phyloP scores from a whole-genome alignment of 64 coral and sea anemone species.

The Pocillopora verrucosa region DNA sequence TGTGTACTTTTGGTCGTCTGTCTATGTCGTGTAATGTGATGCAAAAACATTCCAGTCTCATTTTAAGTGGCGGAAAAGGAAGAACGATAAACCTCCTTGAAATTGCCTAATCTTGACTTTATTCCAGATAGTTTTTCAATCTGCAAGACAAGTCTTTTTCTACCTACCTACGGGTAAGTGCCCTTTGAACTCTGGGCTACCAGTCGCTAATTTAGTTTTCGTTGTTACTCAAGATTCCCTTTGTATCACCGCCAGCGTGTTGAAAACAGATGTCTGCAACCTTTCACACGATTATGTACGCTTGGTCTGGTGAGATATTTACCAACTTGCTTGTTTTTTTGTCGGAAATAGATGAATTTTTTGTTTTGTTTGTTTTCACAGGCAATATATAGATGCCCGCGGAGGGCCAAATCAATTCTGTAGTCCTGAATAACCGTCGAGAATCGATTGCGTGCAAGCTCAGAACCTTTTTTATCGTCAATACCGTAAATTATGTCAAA shows the following conservation, averaged over 20 bases:
- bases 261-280: conserved; percentile 30
- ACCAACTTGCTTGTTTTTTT: neutral
- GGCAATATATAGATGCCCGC: neutral
- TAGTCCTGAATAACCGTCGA: neutral
- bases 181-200: conserved; percentile 9
- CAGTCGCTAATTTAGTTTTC: neutral
- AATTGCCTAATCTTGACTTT: too few species aligned
- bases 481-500: conserved; percentile 48
- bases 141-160: too few species aligned
- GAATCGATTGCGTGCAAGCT: conserved; percentile 24
- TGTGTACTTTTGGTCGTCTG: too few species aligned
- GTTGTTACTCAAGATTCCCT: neutral
- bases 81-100: too few species aligned
- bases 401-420: neutral
- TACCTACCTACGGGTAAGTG: neutral
- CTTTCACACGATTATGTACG: neutral
- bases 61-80: too few species aligned
- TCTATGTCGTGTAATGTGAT: too few species aligned
- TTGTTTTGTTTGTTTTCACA: conserved; percentile 33
- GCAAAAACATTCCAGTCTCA: too few species aligned
- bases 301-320: neutral
- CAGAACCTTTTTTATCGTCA: neutral
- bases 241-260: conserved; percentile 22
- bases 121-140: too few species aligned
- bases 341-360: conserved; percentile 26